These are phyloP conservation scores for Eospalax fontanierii DNA, from an alignment of 2,797 vertebrate genomes.

Conservation along the genomic window DNA sequence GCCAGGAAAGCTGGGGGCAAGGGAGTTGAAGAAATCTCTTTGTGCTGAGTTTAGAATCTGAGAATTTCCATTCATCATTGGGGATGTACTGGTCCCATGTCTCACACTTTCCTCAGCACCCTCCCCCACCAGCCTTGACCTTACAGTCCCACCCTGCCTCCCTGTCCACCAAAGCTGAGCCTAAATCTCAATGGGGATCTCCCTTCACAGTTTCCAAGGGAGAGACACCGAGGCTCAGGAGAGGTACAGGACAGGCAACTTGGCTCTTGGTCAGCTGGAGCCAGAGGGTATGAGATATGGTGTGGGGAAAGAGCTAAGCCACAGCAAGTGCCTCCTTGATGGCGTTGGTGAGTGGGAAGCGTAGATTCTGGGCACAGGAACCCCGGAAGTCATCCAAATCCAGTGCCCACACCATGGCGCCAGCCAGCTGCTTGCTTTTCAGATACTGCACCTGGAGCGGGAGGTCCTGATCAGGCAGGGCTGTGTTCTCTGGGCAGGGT, in stretches of 20 bases:
- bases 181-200: not conserved
- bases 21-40: not conserved
- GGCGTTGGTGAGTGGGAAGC: conserved; percentile 81
- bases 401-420: conserved; percentile 84
- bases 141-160: not conserved
- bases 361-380: conserved; percentile 52
- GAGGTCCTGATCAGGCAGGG: not conserved
- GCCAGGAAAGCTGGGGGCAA: not conserved
- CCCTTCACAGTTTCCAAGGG: not conserved
- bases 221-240: not conserved
- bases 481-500: not conserved
- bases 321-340: conserved; percentile 79
- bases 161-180: not conserved
- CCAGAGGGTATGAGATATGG: rapidly evolving
- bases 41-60: not conserved
- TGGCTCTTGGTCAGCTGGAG: not conserved
- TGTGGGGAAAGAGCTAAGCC: not conserved
- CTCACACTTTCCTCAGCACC: no score
- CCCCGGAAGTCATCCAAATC: conserved; percentile 85
- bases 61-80: not conserved
- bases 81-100: rapidly evolving
- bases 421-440: conserved; percentile 76
- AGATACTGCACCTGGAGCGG: conserved; percentile 73
- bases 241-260: not conserved
- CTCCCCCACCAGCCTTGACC: no score